Conservation (phyloP, 2,113 vertebrate genomes). For the Myiopsitta monachus region DNA sequence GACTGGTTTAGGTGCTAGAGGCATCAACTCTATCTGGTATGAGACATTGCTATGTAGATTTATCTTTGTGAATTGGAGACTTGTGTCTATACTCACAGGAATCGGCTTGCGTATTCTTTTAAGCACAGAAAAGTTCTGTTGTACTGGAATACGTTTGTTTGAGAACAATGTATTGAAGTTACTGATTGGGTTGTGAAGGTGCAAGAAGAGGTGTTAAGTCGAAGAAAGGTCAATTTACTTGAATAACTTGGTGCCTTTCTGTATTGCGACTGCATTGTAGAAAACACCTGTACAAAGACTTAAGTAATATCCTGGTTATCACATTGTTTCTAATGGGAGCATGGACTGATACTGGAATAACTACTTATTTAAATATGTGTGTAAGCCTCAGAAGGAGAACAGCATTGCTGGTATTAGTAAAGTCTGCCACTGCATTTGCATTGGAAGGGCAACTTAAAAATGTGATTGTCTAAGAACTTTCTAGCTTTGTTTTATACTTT, state of each 20-base stretch:
- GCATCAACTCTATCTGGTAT: neutral
- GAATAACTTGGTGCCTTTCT: conserved; percentile 56
- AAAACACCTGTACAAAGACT: conserved; percentile 3
- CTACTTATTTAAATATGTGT: neutral
- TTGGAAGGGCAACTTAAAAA: conserved; percentile 5
- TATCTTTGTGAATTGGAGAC: neutral
- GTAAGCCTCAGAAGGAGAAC: neutral
- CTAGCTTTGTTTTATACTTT: neutral
- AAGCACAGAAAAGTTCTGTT: neutral
- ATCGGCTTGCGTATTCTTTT: neutral
- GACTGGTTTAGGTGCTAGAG: neutral
- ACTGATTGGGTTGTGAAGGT: neutral
- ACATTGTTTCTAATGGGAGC: neutral
- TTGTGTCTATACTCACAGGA: neutral
- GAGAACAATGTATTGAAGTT: neutral
- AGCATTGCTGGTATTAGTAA: neutral
- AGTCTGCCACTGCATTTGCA: neutral
- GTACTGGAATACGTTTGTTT: neutral
- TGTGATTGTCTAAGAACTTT: neutral
- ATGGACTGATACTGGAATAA: neutral
- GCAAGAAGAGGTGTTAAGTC: neutral
- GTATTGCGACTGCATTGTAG: neutral
- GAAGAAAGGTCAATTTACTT: conserved; percentile 41
- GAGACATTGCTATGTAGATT: neutral
- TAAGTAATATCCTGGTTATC: neutral